These are phyloP conservation scores for Hypotaenidia philippensis DNA, from an alignment of 2,797 vertebrate genomes.

Conservation along the genomic window DNA sequence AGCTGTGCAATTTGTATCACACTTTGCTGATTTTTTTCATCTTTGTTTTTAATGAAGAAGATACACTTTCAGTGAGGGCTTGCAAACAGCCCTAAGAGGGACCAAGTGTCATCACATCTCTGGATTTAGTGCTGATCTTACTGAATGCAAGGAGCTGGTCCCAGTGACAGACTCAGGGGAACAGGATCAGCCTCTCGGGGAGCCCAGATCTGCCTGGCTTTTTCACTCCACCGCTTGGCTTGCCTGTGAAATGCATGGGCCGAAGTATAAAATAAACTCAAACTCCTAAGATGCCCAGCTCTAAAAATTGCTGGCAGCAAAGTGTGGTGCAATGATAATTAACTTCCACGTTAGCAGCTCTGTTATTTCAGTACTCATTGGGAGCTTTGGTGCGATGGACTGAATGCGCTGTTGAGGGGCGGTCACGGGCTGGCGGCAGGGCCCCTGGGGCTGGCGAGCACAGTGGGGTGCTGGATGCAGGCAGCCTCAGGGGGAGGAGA, in stretches of 20 bases:
- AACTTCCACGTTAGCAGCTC: neutral
- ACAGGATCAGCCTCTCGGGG: neutral
- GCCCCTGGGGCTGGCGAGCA: accelerated
- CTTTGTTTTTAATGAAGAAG: neutral
- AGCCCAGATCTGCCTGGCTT: neutral
- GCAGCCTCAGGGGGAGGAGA: neutral
- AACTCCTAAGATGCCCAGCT: neutral
- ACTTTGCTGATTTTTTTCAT: conserved; percentile 20
- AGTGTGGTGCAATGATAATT: neutral
- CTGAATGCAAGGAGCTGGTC: neutral
- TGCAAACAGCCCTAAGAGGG: neutral
- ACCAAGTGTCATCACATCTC: neutral
- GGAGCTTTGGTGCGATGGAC: neutral
- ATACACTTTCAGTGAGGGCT: neutral
- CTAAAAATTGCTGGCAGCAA: conserved; percentile 1
- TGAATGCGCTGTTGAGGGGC: neutral
- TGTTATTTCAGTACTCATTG: neutral
- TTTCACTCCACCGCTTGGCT: neutral
- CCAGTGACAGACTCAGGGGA: neutral
- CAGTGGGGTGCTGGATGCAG: accelerated
- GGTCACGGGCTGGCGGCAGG: accelerated
- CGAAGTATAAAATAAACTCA: neutral
- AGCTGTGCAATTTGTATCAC: neutral
- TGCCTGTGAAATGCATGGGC: neutral
- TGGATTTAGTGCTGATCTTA: neutral